These are phyloP conservation scores for Aporophyla lueneburgensis DNA, from an alignment of 2,888 invertebrate genomes.

Conservation along the genomic window DNA sequence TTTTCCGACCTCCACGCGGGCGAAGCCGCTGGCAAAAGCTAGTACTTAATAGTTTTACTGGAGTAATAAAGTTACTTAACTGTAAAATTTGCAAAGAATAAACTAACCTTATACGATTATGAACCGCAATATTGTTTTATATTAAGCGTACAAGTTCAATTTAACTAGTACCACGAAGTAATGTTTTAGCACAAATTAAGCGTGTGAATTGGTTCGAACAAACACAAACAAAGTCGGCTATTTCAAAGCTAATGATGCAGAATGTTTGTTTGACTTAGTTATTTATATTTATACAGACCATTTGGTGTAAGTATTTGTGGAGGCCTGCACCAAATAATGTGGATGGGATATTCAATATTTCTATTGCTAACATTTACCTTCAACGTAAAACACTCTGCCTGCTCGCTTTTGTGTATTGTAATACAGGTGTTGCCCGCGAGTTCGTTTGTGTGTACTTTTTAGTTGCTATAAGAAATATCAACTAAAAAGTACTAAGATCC, in stretches of 20 bases:
- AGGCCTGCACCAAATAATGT: slow-evolving; percentile 23
- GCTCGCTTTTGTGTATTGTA: background rate
- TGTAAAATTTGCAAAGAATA: background rate
- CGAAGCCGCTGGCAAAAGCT: too few species aligned
- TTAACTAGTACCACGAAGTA: slow-evolving; percentile 21
- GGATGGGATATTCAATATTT: slow-evolving; percentile 44
- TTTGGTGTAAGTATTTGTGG: slow-evolving; percentile 40
- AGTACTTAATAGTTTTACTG: too few species aligned
- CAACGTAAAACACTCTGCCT: background rate
- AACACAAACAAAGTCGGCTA: slow-evolving; percentile 55
- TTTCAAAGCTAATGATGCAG: slow-evolving; percentile 50
- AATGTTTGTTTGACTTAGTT: slow-evolving; percentile 48
- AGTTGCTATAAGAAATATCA: too few species aligned
- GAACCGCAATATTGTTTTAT: background rate
- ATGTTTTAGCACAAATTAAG: slow-evolving; percentile 44
- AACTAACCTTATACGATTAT: background rate
- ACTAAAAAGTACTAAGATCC: too few species aligned
- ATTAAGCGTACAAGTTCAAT: slow-evolving; percentile 25
- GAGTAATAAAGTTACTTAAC: background rate
- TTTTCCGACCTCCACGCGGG: too few species aligned
- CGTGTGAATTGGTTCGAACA: slow-evolving; percentile 43
- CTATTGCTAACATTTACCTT: background rate
- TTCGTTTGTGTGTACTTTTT: too few species aligned
- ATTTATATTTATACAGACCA: slow-evolving; percentile 54
- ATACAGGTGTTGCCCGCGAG: too few species aligned